These are phyloP conservation scores for Mastomys coucha DNA, from an alignment of 2,113 vertebrate species.

Conservation along the genomic window DNA sequence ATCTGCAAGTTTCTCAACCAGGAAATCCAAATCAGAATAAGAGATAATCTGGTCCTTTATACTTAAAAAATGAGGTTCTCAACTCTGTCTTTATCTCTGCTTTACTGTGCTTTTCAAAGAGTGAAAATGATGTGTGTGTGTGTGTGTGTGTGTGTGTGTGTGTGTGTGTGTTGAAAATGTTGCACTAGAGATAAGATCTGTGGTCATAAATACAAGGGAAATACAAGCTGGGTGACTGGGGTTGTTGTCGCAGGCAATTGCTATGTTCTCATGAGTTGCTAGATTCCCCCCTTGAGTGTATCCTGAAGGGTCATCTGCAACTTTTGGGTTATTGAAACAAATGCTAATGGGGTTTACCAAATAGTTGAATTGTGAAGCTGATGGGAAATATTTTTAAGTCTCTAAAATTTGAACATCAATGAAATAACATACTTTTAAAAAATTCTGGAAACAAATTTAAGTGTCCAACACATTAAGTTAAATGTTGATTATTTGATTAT, in stretches of 20 bases:
- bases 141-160: too few relatives aligned
- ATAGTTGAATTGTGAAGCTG: not conserved
- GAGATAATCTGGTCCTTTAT: not conserved
- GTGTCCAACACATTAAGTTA: conserved; percentile 28
- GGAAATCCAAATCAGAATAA: not conserved
- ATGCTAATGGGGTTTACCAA: not conserved
- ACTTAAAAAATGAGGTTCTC: not conserved
- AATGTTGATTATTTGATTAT: not conserved
- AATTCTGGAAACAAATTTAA: conserved; percentile 10
- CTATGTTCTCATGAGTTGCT: not conserved
- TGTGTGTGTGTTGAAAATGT: not conserved
- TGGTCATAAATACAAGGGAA: not conserved
- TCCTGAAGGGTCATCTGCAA: not conserved
- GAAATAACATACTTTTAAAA: conserved; percentile 39
- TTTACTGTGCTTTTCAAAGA: conserved; percentile 11
- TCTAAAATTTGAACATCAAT: not conserved
- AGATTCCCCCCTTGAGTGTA: not conserved
- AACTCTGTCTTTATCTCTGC: not conserved
- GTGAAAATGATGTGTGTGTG: not conserved
- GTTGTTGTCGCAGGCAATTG: not conserved
- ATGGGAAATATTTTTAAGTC: not conserved
- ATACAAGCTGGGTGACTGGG: not conserved
- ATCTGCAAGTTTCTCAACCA: not conserved
- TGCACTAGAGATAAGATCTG: not conserved
- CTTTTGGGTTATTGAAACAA: not conserved